Base-by-base conservation (phyloP, 2,888 invertebrate species). In the Hydraecia micacea region DNA sequence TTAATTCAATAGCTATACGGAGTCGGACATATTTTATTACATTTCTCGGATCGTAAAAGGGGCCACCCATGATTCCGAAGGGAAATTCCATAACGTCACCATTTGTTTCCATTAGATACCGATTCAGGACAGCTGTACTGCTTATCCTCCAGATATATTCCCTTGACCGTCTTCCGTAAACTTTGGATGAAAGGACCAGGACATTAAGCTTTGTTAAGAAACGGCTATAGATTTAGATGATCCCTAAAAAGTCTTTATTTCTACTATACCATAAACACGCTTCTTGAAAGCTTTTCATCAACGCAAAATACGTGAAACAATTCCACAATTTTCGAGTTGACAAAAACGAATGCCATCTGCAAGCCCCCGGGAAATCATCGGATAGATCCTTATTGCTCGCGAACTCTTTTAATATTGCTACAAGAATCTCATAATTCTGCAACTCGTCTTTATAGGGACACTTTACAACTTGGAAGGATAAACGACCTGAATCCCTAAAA, bases 281-380 rank as follows among this genome's bases (percentile, higher is more conserved):
- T 49, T 58, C 55, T 32, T 49, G 4, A 58, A 77, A 60, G n/a
- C 49, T 83, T 83, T 77, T 77, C 60, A 67, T 67, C 52, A 67
- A 60, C 83, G 28, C 15, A 21, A 60, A 60, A 67, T 60, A 62
- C 83, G 78, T 77, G 60, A 60, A 39, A 62, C 60, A 62, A 66
- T 79, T 66, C 52, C 46, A 21, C 36, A 21, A 80, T 46, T 83
- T 77, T 39, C 42, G 21, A 46, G 39, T 80, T 79, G 70, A 46
- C 46, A 73, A 80, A 80, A 80, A 49, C 49, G 67, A 60, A 67
- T 28, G 32, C 32, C 55, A 49, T 67, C 52, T 71, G n/a, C 21
- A 9, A 15, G 5, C 85, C n/a, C 28, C 11, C 1, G 81, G 81
- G 85, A 85, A 81, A 85, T 85, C 49, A 63, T 9, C 15, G 58